phyloP scores from a whole-genome alignment of 2,797 vertebrate species.

The Lutjanus argentimaculatus region DNA sequence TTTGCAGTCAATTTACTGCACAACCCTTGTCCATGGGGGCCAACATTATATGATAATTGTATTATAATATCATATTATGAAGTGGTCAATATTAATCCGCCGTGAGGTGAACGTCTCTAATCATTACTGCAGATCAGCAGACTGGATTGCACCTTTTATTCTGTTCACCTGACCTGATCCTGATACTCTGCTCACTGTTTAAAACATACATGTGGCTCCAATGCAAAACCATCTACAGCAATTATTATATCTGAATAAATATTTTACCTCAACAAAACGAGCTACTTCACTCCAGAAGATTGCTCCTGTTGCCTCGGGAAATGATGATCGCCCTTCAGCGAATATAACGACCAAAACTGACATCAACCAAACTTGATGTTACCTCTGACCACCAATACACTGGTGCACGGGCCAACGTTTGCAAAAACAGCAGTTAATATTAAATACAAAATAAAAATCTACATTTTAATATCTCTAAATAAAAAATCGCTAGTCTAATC shows the following conservation, averaged over 20 bases:
- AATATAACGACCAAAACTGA: not conserved
- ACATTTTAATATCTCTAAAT: not conserved
- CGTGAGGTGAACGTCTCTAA: not conserved
- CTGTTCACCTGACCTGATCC: not conserved
- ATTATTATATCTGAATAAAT: not conserved
- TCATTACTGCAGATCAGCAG: not conserved
- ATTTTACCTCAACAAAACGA: not conserved
- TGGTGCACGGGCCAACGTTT: too few species aligned
- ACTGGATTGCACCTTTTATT: not conserved
- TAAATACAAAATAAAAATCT: not conserved
- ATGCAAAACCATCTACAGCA: not conserved
- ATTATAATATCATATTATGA: too few species aligned
- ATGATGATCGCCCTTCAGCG: not conserved
- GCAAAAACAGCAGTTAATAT: not conserved
- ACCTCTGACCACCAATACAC: not conserved
- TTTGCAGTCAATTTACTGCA: not conserved
- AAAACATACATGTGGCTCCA: not conserved
- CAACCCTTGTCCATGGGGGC: rapidly evolving
- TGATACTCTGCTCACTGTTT: not conserved
- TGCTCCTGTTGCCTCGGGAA: not conserved
- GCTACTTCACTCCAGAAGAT: not conserved
- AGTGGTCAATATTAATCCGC: rapidly evolving
- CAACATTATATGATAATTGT: not conserved
- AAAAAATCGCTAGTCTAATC: not conserved
- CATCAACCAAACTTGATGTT: not conserved